These are phyloP conservation scores for Amiota communis DNA, from an alignment of 2,888 invertebrate species.

Conservation along the genomic window DNA sequence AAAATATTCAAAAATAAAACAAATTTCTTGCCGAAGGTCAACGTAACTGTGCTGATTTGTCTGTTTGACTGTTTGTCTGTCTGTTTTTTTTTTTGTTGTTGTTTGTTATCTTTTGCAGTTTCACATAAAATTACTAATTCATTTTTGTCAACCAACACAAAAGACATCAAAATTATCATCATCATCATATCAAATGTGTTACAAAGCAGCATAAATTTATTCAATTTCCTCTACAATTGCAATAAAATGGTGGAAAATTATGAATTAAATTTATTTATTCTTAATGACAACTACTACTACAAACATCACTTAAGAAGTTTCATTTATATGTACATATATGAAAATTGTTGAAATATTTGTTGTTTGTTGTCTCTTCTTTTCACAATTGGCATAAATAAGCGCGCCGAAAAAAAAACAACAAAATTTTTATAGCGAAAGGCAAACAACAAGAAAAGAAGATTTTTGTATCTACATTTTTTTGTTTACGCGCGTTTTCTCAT, in stretches of 20 bases:
- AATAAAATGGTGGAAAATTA: no score
- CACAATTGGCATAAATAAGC: conserved; percentile 5
- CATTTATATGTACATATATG: conserved; percentile 30
- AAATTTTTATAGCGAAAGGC: background rate
- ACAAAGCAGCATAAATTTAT: no score
- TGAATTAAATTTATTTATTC: no score
- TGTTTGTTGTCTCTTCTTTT: background rate
- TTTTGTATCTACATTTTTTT: background rate
- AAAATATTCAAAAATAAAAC: conserved; percentile 2
- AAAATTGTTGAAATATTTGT: conserved; percentile 12
- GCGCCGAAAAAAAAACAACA: background rate
- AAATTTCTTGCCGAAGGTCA: conserved; percentile 1
- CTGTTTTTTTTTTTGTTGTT: background rate
- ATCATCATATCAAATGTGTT: no score
- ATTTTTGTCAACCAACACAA: no score
- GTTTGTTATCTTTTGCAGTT: background rate
- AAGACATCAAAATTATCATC: no score
- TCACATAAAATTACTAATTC: no score
- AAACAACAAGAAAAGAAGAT: background rate
- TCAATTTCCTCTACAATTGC: no score
- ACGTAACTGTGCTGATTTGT: background rate
- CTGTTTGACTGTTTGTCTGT: no score
- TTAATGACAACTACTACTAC: no score
- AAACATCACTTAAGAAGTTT: no score
- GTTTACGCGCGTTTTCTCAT: conserved; percentile 16